Evolutionary conservation across 2,888 invertebrate genomes (phyloP), one percentile per base, ranked within the genome.

Genomic region (Limnephilus lunatus): DNA sequence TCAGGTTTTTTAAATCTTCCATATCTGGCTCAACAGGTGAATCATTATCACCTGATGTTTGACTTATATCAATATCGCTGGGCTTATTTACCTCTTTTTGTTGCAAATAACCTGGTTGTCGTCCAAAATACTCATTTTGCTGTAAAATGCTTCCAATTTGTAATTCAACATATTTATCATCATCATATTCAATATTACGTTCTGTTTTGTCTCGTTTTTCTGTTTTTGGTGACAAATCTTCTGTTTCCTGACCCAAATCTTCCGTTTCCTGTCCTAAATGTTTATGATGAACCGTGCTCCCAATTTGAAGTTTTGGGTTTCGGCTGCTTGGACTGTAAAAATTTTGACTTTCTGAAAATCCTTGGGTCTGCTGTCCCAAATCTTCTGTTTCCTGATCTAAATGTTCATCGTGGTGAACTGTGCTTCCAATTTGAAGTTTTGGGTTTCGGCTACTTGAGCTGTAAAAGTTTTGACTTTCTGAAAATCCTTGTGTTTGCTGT

Each of bases 401-500:
- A 85, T 93, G 90, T 90, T 94, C 93, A 68, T 93, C 94, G 91
- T 94, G 93, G 92, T 94, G 94, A 95, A 94, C 94, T 12, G 95
- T 94, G 35, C 39, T 92, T 81, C 85, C 81, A 12, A 87, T 3
- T 35, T 53, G 81, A 68, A 82, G 83, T n/a, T 89, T 89, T 15
- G 88, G 80, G n/a, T 80, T 81, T 31, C 12, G 68, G n/a, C 30
- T 68, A 44, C 82, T 94, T 89, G 19, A n/a, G 81, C 32, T 82
- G 44, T 91, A 90, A 82, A 30, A 19, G 5, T 25, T 31, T 3
- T 39, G 80, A 85, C 32, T 85, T 90, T 39, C 86, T 31, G 83
- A 68, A 85, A 90, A 81, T 89, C 93, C 94, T 94, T 94, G 94
- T 91, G 94, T 93, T 92, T 94, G 94, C 92, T 95, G 94, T 31